A percentile compares a stretch with the other conserved stretches of the same genome.
Conservation (phyloP, 1,140 invertebrate species). For the Aethina tumida region DNA sequence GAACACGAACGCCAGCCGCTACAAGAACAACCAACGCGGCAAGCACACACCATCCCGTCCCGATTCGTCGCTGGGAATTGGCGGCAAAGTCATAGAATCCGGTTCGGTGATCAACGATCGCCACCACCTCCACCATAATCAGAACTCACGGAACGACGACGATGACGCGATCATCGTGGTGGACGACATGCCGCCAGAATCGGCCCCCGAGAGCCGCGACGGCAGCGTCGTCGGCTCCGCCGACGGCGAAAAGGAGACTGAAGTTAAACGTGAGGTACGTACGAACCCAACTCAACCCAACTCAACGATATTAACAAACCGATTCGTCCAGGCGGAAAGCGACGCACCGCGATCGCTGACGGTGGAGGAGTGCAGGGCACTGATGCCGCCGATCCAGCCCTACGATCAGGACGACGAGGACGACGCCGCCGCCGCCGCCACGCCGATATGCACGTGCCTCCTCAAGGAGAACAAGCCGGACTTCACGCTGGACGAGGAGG, state of each 20-base stretch:
- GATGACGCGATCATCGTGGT: constrained; percentile 23
- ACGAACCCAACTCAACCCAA: not conserved
- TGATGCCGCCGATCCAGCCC: constrained; percentile 28
- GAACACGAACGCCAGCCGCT: constrained; percentile 30
- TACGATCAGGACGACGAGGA: constrained; percentile 13
- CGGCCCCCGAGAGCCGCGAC: too few relatives aligned
- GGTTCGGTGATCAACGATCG: constrained; percentile 30
- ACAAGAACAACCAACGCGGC: constrained; percentile 26
- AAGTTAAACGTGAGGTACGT: constrained; percentile 3
- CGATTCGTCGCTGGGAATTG: too few relatives aligned
- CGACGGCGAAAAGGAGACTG: too few relatives aligned
- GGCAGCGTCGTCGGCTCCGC: not conserved
- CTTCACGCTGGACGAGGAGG: constrained; percentile 15
- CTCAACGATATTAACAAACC: not conserved
- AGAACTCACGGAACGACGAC: constrained; percentile 6
- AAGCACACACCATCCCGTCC: too few relatives aligned
- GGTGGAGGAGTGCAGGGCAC: constrained; percentile 27
- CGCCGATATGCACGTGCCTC: constrained; percentile 21
- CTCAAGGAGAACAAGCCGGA: constrained; percentile 24
- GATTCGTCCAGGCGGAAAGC: constrained; percentile 4
- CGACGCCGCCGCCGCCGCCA: constrained; percentile 2
- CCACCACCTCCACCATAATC: constrained; percentile 11
- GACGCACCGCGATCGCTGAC: constrained; percentile 18
- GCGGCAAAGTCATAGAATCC: constrained; percentile 27
- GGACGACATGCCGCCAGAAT: constrained; percentile 16